Conservation (phyloP, 2,113 vertebrate species). For the Anarhynchus alexandrinus region DNA sequence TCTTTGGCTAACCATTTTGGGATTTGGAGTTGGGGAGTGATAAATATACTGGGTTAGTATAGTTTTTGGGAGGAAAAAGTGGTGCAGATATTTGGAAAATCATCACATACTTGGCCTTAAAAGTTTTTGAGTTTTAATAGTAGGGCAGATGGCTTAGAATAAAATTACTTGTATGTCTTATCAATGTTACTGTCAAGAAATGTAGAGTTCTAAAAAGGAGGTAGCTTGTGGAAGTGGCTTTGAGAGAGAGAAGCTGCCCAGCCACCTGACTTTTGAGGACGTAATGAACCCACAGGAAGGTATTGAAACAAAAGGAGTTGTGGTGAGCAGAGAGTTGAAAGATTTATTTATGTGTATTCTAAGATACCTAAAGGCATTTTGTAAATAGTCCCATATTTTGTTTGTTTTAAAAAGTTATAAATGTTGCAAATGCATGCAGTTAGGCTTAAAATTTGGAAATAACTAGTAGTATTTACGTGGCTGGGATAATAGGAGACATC, state of each 20-base stretch:
- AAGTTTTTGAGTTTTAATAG: background rate
- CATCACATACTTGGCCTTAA: background rate
- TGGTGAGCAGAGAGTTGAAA: background rate
- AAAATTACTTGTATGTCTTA: background rate
- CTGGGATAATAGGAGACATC: background rate
- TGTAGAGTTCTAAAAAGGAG: accelerated
- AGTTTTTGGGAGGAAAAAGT: background rate
- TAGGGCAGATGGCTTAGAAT: background rate
- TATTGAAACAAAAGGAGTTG: background rate
- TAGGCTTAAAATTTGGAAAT: background rate
- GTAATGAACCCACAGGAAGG: background rate
- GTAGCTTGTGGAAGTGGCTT: background rate
- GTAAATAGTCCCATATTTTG: background rate
- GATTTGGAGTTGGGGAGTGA: background rate
- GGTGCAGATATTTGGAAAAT: background rate
- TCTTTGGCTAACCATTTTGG: background rate
- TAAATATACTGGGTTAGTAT: accelerated
- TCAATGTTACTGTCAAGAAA: background rate
- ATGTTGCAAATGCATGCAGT: background rate
- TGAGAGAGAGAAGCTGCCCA: background rate
- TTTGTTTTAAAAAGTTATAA: background rate
- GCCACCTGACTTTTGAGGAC: background rate
- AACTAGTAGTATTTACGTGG: background rate
- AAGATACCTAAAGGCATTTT: background rate
- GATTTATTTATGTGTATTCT: background rate